Base-by-base conservation (phyloP, 2,888 invertebrate genomes). In the Microplitis manilae region DNA sequence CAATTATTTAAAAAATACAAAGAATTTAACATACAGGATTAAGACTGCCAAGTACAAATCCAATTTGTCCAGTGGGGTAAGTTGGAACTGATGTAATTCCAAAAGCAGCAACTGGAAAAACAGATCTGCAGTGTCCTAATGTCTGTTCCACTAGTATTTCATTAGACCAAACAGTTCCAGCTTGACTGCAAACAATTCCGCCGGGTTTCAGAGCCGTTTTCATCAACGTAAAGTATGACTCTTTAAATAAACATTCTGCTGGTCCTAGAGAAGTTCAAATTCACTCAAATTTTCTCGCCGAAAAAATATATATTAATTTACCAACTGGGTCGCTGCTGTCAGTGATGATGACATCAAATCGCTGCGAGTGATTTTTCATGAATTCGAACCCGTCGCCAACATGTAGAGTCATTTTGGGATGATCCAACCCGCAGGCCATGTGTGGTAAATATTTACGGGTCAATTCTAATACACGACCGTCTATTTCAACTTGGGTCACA, bases 281-380 rank as follows among this genome's bases (percentile, higher is more conserved):
- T n/a, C 20, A 9, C 41, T 4, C n/a, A 64, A 4, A 38, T 13
- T 38, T 5, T 38, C 1, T 9, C 40, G 61, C 7, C 69, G 39
- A 90, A 90, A 78, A 90, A 68, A 17, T 39, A 73, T 70, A 17
- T 40, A 61, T 59, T 30, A 20, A 65, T 82, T 87, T 86, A 92
- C 98, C 99, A 40, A 98, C 93, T 0, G 99, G 99, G 91, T 99
- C 99, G 62, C 98, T 98, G 81, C 98, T 98, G 89, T 99, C 99
- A 0, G 99, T 99, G 76, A 99, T 98, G 81, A 99, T 98, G 65
- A 99, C 96, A 91, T 99, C 99, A 89, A 97, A 99, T 90, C 96
- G 94, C 62, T 93, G 92, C 77, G 92, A 92, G 87, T 98, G 95
- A 73, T 95, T 93, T 85, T 95, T 95, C 94, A 99, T 95, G 90